Percentiles rank a stretch among this genome's conserved stretches.
These are phyloP conservation scores for Lutjanus campechanus DNA, from an alignment of 2,797 vertebrate species.

Conservation along the genomic window DNA sequence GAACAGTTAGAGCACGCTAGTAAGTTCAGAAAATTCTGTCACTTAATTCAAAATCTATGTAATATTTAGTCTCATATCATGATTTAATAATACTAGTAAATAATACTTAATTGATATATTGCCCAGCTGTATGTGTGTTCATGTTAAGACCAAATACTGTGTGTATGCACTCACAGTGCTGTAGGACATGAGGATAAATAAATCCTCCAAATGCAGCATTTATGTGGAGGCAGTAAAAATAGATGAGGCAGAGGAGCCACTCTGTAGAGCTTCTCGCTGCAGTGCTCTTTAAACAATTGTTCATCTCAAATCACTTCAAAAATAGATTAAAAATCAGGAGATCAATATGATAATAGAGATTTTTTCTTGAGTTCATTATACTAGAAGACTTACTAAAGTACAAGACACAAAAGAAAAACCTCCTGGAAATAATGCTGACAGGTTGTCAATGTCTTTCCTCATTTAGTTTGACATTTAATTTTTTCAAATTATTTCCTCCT, in stretches of 20 bases:
- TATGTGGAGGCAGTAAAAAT: not conserved
- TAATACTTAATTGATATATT: too few relatives aligned
- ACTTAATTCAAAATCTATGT: too few relatives aligned
- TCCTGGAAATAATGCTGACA: constrained; percentile 10
- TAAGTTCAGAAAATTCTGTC: too few relatives aligned
- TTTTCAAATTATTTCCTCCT: constrained; percentile 25
- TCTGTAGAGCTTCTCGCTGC: not conserved
- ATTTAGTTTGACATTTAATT: constrained; percentile 29
- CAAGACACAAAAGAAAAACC: constrained; percentile 8
- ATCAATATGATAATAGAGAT: not conserved
- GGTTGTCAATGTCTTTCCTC: constrained; percentile 30
- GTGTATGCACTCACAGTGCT: not conserved
- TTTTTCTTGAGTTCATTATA: constrained; percentile 18
- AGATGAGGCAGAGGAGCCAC: not conserved
- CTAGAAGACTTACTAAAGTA: constrained; percentile 1
- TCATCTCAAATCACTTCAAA: not conserved
- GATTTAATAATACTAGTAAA: too few relatives aligned
- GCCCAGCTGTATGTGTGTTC: not conserved
- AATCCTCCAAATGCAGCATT: not conserved
- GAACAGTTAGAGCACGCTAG: too few relatives aligned
- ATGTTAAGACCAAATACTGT: not conserved
- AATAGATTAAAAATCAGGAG: constrained; percentile 2
- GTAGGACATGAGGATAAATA: not conserved
- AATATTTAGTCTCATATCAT: too few relatives aligned
- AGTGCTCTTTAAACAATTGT: not conserved